Conservation (phyloP, 2,113 vertebrate genomes). For the Hippocampus guttulatus region DNA sequence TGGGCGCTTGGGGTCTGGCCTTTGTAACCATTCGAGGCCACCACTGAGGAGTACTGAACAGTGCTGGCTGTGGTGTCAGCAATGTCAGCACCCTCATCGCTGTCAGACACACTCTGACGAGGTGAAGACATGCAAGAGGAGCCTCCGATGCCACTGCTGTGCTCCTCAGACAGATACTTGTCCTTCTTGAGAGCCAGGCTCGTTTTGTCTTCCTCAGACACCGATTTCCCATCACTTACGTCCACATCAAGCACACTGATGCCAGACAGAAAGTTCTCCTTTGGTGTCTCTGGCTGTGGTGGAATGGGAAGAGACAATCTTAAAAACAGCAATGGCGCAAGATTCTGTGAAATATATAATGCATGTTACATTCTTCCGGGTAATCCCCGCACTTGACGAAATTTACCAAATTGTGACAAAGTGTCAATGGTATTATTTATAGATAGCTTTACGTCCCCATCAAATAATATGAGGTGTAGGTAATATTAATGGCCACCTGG, state of each 20-base stretch:
- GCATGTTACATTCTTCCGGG: no score
- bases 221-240: conserved; percentile 75
- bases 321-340: neutral
- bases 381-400: no score
- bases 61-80: conserved; percentile 88
- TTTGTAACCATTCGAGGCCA: conserved; percentile 84
- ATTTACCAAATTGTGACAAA: no score
- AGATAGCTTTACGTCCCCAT: no score
- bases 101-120: conserved; percentile 90
- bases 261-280: conserved; percentile 82
- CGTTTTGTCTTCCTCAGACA: conserved; percentile 83
- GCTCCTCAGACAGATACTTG: conserved; percentile 87
- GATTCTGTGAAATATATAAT: no score
- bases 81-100: conserved; percentile 82
- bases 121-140: conserved; percentile 97
- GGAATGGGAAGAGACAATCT: neutral
- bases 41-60: conserved; percentile 91
- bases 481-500: no score
- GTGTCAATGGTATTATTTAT: no score
- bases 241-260: conserved; percentile 89
- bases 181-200: conserved; percentile 85
- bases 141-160: conserved; percentile 95
- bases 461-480: no score
- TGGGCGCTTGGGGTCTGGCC: conserved; percentile 77
- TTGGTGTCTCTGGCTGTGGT: conserved; percentile 78